Conservation (phyloP, 2,113 vertebrate genomes). For the Ammodytes dubius region DNA sequence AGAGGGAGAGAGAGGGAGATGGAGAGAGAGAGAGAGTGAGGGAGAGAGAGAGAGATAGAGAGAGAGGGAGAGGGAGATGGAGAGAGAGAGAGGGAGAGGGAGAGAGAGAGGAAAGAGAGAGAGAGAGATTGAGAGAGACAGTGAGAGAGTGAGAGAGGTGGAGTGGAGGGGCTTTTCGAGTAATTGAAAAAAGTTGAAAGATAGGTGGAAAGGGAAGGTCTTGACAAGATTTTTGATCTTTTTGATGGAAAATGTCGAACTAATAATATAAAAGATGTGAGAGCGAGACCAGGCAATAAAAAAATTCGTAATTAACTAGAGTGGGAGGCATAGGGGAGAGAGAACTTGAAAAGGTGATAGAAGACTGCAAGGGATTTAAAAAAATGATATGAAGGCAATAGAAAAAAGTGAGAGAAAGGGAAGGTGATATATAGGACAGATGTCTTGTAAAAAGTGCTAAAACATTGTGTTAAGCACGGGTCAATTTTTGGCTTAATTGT, state of each 20-base stretch:
- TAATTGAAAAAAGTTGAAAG: neutral
- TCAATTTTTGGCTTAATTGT: no score
- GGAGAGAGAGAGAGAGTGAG: neutral
- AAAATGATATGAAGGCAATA: no score
- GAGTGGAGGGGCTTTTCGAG: neutral
- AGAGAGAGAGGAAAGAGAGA: slow-evolving; percentile 4
- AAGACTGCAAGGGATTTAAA: neutral
- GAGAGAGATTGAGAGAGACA: neutral
- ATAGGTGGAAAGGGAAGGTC: neutral
- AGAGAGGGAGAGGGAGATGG: neutral
- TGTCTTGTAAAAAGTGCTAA: neutral
- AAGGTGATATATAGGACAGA: no score
- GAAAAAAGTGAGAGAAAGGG: no score
- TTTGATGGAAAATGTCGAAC: neutral
- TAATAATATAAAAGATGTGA: neutral
- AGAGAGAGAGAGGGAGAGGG: slow-evolving; percentile 12
- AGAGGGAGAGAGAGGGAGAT: neutral
- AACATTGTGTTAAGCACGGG: neutral
- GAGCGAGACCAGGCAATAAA: neutral
- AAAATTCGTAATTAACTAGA: neutral
- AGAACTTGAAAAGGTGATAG: neutral
- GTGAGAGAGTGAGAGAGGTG: neutral
- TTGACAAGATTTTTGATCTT: neutral
- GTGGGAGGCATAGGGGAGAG: no score
- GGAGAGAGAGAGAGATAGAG: neutral